phyloP scores from a whole-genome alignment of 2,888 invertebrate genomes.

The Lucinisca nassula region DNA sequence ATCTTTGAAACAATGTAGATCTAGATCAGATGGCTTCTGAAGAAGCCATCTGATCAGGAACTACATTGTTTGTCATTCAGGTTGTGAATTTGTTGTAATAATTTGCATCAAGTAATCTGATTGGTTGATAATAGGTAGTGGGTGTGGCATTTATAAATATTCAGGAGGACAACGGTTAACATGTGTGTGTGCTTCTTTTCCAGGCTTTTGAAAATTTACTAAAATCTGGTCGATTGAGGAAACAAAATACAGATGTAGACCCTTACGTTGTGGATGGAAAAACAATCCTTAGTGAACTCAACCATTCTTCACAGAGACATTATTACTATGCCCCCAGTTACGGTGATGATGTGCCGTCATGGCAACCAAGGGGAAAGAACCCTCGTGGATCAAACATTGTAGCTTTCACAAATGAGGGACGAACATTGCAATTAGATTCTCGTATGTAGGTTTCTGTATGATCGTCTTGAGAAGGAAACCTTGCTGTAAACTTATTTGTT shows the following conservation, averaged over 20 bases:
- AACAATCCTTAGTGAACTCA: conserved; percentile 83
- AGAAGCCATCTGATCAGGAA: too few relatives aligned
- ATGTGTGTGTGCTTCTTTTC: conserved; percentile 80
- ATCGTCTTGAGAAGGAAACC: too few relatives aligned
- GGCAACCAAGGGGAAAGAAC: conserved; percentile 80
- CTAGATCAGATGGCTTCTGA: too few relatives aligned
- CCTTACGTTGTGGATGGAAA: conserved; percentile 87
- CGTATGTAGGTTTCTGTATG: too few relatives aligned
- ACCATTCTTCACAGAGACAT: conserved; percentile 80
- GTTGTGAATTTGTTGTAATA: too few relatives aligned
- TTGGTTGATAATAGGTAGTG: too few relatives aligned
- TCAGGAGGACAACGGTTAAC: conserved; percentile 85
- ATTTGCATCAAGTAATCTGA: too few relatives aligned
- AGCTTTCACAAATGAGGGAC: conserved; percentile 49
- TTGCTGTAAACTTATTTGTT: too few relatives aligned
- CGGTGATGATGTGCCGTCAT: conserved; percentile 85
- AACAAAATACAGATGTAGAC: conserved; percentile 85
- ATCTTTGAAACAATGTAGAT: too few relatives aligned
- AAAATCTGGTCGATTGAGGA: conserved; percentile 81
- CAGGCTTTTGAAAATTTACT: conserved; percentile 87
- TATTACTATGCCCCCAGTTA: conserved; percentile 87
- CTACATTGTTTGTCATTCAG: too few relatives aligned
- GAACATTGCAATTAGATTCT: neutral
- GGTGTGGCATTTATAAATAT: too few relatives aligned
- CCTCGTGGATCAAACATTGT: conserved; percentile 74